Evolutionary conservation across 2,113 vertebrate species (phyloP), one percentile per base, ranked within the genome.

Genomic region (Dicentrarchus labrax): DNA sequence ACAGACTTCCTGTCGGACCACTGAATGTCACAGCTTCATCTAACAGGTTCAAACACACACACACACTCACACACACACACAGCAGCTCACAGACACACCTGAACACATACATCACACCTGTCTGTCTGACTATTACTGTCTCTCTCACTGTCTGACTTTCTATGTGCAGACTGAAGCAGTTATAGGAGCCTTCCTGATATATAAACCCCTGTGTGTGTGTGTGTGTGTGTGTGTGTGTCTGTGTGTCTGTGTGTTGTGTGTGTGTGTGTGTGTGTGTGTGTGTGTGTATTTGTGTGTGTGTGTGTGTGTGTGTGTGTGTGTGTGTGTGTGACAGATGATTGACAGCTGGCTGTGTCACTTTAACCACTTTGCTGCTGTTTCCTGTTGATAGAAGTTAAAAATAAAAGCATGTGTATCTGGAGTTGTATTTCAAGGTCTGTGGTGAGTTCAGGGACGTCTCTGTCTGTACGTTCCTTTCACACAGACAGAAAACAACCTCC

Each of bases 1-100:
- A 85, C 36, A 76, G 47, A 72, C 83, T 85, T 81, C 78, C 83
- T 76, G 66, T 36, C 0, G 78, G 67, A 61, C 83, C 83, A 0
- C 19, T 76, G 78, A 85, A 81, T 22, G 5, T 56, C 70, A 72
- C 53, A 1, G 53, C 71, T 39, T 85, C 72, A 38, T 85, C 67
- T 43, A 53, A 3, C 36, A 85, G 72, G 51, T 81, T 85, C 36
- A 85, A 66, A 76, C 72, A 60, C 67, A 76, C 72, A 76, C 72
- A 21, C 9, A 54, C 8, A 60, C 17, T 50, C 15, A 81, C 66
- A 76, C 72, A 85, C 15, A 81, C 66, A 76, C 72, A 85, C 43
- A 75, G n/a, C 72, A 85, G 9, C 13, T 2, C 24, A 22, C 65
- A 59, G 50, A 69, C 76, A 84, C 59, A 75, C 57, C 65, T 80